These are phyloP conservation scores for Pherbina coryleti DNA, from an alignment of 2,888 invertebrate genomes.

Conservation along the genomic window DNA sequence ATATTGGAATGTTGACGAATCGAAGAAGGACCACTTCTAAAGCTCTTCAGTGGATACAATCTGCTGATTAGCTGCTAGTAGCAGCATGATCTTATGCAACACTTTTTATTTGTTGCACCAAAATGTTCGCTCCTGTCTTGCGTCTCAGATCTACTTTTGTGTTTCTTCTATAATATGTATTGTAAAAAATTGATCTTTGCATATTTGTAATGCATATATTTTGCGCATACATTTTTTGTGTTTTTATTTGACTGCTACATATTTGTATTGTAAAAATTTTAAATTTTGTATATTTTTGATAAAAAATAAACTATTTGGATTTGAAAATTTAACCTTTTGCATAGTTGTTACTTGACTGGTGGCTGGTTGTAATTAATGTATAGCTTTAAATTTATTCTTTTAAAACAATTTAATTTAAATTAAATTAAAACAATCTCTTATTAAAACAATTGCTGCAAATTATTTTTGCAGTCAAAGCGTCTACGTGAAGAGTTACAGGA, in stretches of 20 bases:
- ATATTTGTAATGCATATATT: not conserved
- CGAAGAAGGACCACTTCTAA: not conserved
- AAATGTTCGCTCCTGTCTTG: not conserved
- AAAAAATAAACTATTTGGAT: not conserved
- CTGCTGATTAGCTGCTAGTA: too few species aligned
- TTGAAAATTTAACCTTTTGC: not conserved
- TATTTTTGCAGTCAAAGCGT: constrained; percentile 48
- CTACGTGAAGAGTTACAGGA: constrained; percentile 57
- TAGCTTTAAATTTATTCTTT: too few species aligned
- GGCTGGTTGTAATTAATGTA: not conserved
- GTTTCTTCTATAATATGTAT: constrained; percentile 1
- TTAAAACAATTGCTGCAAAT: not conserved
- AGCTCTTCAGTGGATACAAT: not conserved
- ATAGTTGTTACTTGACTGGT: not conserved
- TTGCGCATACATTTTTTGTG: not conserved
- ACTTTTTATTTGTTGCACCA: not conserved
- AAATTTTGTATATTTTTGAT: constrained; percentile 13
- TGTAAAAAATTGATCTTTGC: not conserved
- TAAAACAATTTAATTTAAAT: too few species aligned
- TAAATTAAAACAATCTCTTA: too few species aligned
- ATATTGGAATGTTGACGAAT: constrained; percentile 29
- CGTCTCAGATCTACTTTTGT: not conserved
- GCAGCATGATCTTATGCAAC: too few species aligned
- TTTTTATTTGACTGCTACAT: not conserved
- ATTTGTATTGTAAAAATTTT: constrained; percentile 1